phyloP scores from a whole-genome alignment of 2,888 invertebrate genomes.

The Crepidodera aurea region DNA sequence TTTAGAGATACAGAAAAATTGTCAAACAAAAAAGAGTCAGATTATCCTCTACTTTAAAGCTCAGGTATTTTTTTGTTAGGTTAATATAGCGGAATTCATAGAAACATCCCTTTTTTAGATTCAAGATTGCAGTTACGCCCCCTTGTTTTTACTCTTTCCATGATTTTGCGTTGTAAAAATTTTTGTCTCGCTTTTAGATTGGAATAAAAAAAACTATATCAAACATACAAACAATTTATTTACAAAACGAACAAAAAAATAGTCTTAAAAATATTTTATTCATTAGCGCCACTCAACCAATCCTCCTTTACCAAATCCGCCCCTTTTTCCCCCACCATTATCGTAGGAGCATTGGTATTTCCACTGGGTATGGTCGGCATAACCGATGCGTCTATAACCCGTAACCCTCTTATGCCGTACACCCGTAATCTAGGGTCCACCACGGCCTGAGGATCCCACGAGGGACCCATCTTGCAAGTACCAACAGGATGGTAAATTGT shows the following conservation, averaged over 20 bases:
- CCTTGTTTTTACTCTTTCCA: too few species aligned
- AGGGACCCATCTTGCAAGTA: slow-evolving; percentile 88
- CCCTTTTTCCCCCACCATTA: slow-evolving; percentile 91
- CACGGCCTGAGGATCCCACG: slow-evolving; percentile 79
- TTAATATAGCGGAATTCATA: too few species aligned
- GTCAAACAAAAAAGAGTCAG: too few species aligned
- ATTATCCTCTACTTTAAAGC: too few species aligned
- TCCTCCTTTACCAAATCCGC: slow-evolving; percentile 86
- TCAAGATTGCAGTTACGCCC: too few species aligned
- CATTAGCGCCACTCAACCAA: slow-evolving; percentile 65
- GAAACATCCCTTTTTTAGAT: too few species aligned
- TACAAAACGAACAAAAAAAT: slow-evolving; percentile 15
- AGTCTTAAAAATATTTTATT: neutral
- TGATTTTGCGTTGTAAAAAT: too few species aligned
- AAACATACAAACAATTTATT: slow-evolving; percentile 12
- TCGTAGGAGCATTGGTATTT: slow-evolving; percentile 90
- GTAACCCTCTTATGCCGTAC: slow-evolving; percentile 78
- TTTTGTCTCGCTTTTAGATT: too few species aligned
- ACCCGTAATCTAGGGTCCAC: slow-evolving; percentile 82
- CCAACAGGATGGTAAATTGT: slow-evolving; percentile 91
- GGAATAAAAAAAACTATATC: too few species aligned
- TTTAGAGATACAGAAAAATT: too few species aligned
- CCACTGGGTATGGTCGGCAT: slow-evolving; percentile 91
- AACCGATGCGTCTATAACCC: slow-evolving; percentile 87
- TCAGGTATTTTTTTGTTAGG: too few species aligned